phyloP scores from a whole-genome alignment of 2,113 vertebrate species.

The Amazona guildingii region DNA sequence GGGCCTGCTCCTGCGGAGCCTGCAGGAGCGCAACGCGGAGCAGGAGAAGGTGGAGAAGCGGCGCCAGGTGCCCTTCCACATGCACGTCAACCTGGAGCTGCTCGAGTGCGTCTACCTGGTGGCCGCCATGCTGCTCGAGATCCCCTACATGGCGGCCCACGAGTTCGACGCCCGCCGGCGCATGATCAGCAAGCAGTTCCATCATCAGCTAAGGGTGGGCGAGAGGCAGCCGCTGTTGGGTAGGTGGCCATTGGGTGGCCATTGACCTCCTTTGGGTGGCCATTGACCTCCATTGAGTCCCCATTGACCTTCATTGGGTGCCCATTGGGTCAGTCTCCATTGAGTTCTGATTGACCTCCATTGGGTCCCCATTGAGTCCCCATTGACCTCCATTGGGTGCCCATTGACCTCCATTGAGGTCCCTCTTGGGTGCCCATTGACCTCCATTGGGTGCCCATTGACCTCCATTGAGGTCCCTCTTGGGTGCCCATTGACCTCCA shows the following conservation, averaged over 20 bases:
- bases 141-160: neutral
- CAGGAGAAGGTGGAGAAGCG: neutral
- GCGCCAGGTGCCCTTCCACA: neutral
- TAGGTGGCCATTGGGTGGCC: neutral
- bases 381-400: too few relatives aligned
- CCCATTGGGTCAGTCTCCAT: too few relatives aligned
- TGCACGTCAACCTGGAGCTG: neutral
- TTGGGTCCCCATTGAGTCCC: too few relatives aligned
- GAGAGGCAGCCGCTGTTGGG: neutral
- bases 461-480: too few relatives aligned
- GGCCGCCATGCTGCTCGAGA: neutral
- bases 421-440: too few relatives aligned
- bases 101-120: neutral
- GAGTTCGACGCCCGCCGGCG: neutral
- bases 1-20: rapidly evolving
- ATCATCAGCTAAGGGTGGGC: neutral
- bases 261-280: too few relatives aligned
- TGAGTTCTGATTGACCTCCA: too few relatives aligned
- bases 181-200: neutral
- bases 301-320: too few relatives aligned
- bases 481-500: too few relatives aligned
- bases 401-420: rapidly evolving
- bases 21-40: neutral
- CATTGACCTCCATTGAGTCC: too few relatives aligned
- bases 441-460: too few relatives aligned